Percentiles rank a stretch among this genome's conserved stretches.
These are phyloP conservation scores for Caenorhabditis plicata DNA, from an alignment of 2,888 invertebrate genomes.

Conservation along the genomic window DNA sequence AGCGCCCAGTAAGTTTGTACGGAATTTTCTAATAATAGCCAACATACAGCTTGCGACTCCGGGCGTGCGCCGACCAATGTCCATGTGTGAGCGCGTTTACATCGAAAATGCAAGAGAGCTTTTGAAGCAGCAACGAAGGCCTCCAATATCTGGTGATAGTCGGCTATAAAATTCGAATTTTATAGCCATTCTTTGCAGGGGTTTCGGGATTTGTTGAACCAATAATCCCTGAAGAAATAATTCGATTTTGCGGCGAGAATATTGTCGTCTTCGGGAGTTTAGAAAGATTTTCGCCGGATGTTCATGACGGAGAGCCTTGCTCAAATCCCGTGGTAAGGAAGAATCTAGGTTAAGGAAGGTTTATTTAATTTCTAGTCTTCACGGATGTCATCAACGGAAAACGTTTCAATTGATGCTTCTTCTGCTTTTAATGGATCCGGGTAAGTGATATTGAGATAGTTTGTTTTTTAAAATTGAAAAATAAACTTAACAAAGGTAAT, in stretches of 20 bases:
- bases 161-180: background rate
- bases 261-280: conserved; percentile 51
- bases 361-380: conserved; percentile 10
- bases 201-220: conserved; percentile 22
- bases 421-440: too few species aligned
- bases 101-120: conserved; percentile 33
- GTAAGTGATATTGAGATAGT: too few species aligned
- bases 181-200: conserved; percentile 8
- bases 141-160: conserved; percentile 28
- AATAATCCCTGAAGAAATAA: conserved; percentile 50
- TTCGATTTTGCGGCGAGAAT: conserved; percentile 61
- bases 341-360: too few species aligned
- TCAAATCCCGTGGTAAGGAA: background rate
- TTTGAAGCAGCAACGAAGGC: conserved; percentile 21
- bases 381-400: conserved; percentile 20
- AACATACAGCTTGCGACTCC: conserved; percentile 49
- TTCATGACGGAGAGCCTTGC: conserved; percentile 28
- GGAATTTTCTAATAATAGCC: background rate
- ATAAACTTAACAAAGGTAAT: too few species aligned
- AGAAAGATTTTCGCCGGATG: conserved; percentile 34
- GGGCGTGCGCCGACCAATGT: conserved; percentile 58
- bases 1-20: conserved; percentile 36
- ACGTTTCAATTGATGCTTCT: conserved; percentile 37
- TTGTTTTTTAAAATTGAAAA: too few species aligned
- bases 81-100: conserved; percentile 45